These are phyloP conservation scores for Tinea semifulvella DNA, from an alignment of 2,888 invertebrate species.

Conservation along the genomic window DNA sequence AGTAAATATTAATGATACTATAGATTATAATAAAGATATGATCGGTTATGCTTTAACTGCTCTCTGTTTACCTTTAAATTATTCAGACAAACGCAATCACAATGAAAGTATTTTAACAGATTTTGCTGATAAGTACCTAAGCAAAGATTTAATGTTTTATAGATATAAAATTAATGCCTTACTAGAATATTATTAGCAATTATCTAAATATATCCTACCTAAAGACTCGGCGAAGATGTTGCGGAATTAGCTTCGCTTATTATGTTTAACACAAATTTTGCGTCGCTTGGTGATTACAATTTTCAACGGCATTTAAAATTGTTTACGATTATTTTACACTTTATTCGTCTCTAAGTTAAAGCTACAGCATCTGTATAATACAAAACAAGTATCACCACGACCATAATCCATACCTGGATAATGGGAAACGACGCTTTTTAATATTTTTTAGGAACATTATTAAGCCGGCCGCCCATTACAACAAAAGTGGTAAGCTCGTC, in stretches of 20 bases:
- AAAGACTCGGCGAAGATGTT: constrained; percentile 2
- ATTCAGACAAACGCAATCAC: constrained; percentile 6
- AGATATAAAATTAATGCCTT: neutral
- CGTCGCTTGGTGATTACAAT: neutral
- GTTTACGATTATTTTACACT: constrained; percentile 7
- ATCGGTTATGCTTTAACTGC: neutral
- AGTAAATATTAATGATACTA: constrained; percentile 13
- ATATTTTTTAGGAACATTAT: no score
- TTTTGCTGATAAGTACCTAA: neutral
- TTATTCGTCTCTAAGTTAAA: neutral
- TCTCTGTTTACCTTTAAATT: neutral
- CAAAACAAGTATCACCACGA: neutral
- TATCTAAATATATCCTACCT: constrained; percentile 2
- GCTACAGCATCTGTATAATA: neutral
- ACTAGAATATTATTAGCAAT: constrained; percentile 8
- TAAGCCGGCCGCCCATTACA: no score
- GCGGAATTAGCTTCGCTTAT: constrained; percentile 8
- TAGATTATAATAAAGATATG: constrained; percentile 11
- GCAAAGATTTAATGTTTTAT: neutral
- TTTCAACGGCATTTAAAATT: constrained; percentile 11
- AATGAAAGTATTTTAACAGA: constrained; percentile 3
- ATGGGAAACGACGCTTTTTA: no score
- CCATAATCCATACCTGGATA: no score
- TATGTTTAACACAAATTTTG: constrained; percentile 5
- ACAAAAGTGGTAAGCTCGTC: no score